Evolutionary conservation across 2,797 vertebrate genomes (phyloP), one percentile per base, ranked within the genome.

Genomic region (Sardinella longiceps): DNA sequence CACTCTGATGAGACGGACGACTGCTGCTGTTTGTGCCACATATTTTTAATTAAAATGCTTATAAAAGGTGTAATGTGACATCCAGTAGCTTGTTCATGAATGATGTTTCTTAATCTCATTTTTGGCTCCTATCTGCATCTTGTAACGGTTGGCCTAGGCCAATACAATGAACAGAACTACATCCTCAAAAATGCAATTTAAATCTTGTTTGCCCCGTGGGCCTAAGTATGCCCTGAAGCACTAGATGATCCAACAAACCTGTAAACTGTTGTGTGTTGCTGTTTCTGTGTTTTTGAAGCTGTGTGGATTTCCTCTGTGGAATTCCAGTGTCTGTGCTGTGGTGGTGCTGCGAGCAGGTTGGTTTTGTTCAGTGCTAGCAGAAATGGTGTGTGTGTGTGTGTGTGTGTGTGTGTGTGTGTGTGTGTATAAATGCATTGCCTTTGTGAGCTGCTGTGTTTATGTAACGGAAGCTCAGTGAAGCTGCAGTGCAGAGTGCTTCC

Each of bases 401-500:
- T n/a, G n/a, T n/a, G n/a, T n/a, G n/a, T n/a, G n/a, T n/a, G n/a
- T n/a, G n/a, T n/a, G n/a, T n/a, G n/a, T n/a, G n/a, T n/a, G n/a
- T n/a, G n/a, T n/a, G n/a, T n/a, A n/a, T n/a, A n/a, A 77, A 43
- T 20, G 70, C 5, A 15, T 77, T 11, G 70, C 70, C 37, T 77
- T 39, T 77, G 70, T 33, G 70, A 43, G 70, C 70, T 43, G 33
- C 33, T 43, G 70, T 23, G 37, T 43, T 45, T 77, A 77, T 77
- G 37, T 77, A 77, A 77, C 70, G 18, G 37, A 77, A 43, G 70
- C 70, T 37, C 70, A 43, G 33, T 33, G 33, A 23, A 77, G 70
- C 70, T 77, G 70, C 70, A 77, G 70, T 77, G 70, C 70, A 77
- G 37, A 77, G 37, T 20, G 3, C 18, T 43, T 77, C 37, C 37